Conservation (phyloP, 2,888 invertebrate genomes). For the Leucophora obtusa region DNA sequence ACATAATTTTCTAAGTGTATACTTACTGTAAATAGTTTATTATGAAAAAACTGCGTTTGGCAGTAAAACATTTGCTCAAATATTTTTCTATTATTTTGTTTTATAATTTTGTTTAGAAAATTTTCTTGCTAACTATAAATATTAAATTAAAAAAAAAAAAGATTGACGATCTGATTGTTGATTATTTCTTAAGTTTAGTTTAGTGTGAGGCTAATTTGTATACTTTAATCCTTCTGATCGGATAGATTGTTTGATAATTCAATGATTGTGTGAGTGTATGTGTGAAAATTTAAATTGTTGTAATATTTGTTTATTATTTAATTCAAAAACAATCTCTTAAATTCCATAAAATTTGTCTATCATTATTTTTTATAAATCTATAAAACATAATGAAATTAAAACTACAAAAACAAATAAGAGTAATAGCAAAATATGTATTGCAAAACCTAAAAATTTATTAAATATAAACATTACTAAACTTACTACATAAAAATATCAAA, state of each 20-base stretch:
- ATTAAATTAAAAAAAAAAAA: slow-evolving; percentile 32
- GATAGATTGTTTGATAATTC: neutral
- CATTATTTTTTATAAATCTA: slow-evolving; percentile 32
- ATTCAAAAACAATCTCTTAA: neutral
- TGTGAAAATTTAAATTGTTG: slow-evolving; percentile 6
- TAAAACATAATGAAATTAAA: slow-evolving; percentile 26
- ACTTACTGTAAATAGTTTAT: slow-evolving; percentile 53
- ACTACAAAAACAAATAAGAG: slow-evolving; percentile 24
- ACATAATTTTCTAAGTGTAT: too few relatives aligned
- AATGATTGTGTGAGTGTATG: neutral
- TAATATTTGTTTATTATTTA: neutral
- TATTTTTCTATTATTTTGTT: slow-evolving; percentile 15
- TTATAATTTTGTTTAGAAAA: slow-evolving; percentile 45
- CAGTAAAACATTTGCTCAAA: slow-evolving; percentile 61
- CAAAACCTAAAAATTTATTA: slow-evolving; percentile 13
- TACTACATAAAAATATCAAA: slow-evolving; percentile 32
- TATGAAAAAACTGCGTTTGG: slow-evolving; percentile 43
- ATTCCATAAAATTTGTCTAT: slow-evolving; percentile 8
- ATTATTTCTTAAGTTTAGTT: slow-evolving; percentile 79
- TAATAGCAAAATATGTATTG: slow-evolving; percentile 31
- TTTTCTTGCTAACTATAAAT: slow-evolving; percentile 45
- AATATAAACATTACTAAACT: slow-evolving; percentile 18
- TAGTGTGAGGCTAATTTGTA: slow-evolving; percentile 76
- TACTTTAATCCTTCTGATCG: slow-evolving; percentile 31
- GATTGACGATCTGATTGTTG: slow-evolving; percentile 71